phyloP scores from a whole-genome alignment of 2,797 vertebrate genomes.

The Diglossa cyanea region DNA sequence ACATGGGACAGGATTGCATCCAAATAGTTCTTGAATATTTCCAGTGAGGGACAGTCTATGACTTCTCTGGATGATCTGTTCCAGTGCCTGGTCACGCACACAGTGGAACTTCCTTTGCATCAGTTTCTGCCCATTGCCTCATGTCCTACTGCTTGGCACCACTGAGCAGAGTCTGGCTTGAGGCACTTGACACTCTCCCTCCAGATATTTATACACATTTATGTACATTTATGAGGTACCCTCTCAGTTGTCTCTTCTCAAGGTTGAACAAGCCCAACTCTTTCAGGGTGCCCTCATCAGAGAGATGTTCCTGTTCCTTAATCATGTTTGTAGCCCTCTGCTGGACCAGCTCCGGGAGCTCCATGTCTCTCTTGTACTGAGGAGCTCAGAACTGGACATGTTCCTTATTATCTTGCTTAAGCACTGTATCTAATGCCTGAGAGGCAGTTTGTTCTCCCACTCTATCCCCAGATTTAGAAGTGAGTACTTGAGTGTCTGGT shows the following conservation, averaged over 20 bases:
- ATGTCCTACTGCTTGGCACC: not conserved
- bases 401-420: not conserved
- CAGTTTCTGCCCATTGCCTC: not conserved
- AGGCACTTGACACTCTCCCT: not conserved
- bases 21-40: not conserved
- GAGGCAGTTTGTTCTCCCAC: not conserved
- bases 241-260: fast-evolving
- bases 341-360: not conserved
- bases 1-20: not conserved
- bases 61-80: not conserved
- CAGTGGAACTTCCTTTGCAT: not conserved
- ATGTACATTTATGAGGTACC: too few species aligned
- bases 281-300: not conserved
- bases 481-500: not conserved
- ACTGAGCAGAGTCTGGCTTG: not conserved
- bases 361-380: not conserved
- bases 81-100: not conserved
- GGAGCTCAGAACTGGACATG: not conserved
- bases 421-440: not conserved
- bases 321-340: not conserved
- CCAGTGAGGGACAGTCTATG: not conserved
- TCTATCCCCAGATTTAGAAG: not conserved
- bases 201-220: not conserved
- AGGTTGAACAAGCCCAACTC: not conserved
- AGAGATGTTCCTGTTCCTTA: not conserved